Evolutionary conservation across 2,113 vertebrate species (phyloP).

Genomic region (Cheilinus undulatus): DNA sequence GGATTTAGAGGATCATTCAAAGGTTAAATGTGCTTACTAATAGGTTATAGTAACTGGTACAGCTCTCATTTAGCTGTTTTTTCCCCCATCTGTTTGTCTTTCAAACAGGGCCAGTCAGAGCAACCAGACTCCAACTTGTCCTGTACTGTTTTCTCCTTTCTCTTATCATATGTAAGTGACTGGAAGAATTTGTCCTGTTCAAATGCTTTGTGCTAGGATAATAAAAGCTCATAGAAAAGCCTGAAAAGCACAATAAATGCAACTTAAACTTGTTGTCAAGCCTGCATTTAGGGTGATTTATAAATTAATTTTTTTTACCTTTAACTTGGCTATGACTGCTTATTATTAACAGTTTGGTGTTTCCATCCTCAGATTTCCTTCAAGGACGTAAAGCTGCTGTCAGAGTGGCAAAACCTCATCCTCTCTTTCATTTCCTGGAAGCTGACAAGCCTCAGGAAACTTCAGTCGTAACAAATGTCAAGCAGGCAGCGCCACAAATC

Average conservation of each 20-base stretch:
- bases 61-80: conserved; percentile 10
- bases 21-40: not conserved
- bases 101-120: conserved; percentile 69
- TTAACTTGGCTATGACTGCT: not conserved
- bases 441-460: not conserved
- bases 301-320: not conserved
- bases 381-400: conserved; percentile 33
- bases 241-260: not conserved
- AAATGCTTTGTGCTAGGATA: conserved; percentile 12
- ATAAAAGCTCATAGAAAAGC: conserved; percentile 1
- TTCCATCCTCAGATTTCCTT: conserved; percentile 71
- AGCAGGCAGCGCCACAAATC: conserved; percentile 4
- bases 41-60: not conserved
- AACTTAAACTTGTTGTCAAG: not conserved
- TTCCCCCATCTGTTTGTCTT: conserved; percentile 52
- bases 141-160: conserved; percentile 71
- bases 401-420: conserved; percentile 25
- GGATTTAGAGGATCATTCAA: not conserved
- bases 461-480: conserved; percentile 10
- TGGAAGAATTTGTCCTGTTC: conserved; percentile 27
- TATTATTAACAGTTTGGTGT: not conserved
- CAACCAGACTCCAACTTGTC: conserved; percentile 66
- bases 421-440: conserved; percentile 24
- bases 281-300: not conserved
- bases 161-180: conserved; percentile 81